A percentile compares a stretch with the other conserved stretches of the same genome.
Conservation (phyloP, 2,113 vertebrate species). For the Noctilio leporinus region DNA sequence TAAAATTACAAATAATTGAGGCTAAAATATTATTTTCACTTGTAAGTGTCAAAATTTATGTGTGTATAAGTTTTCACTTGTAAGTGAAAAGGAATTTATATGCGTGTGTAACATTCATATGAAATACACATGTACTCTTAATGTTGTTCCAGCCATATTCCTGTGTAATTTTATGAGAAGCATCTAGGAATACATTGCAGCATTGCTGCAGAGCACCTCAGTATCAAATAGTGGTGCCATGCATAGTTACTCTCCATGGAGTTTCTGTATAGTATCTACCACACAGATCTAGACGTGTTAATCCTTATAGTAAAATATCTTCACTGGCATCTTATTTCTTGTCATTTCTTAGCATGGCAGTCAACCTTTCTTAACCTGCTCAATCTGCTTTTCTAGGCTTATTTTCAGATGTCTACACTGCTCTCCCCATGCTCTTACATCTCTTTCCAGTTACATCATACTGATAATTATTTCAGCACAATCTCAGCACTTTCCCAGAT, state of each 20-base stretch:
- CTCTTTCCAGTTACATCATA: not conserved
- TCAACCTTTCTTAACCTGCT: not conserved
- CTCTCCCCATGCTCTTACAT: not conserved
- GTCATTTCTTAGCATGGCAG: not conserved
- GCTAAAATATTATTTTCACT: not conserved
- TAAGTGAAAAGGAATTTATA: not conserved
- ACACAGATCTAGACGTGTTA: not conserved
- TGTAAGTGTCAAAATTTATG: not conserved
- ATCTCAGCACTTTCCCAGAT: not conserved
- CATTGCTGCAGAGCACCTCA: not conserved
- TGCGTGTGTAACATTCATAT: not conserved
- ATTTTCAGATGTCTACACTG: not conserved
- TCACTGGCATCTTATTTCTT: not conserved
- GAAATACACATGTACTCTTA: not conserved
- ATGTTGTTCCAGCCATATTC: not conserved
- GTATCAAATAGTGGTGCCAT: not conserved
- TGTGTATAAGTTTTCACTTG: not conserved
- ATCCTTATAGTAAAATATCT: not conserved
- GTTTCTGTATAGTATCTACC: not conserved
- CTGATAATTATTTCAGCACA: not conserved
- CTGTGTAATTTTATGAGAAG: not conserved
- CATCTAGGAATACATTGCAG: not conserved
- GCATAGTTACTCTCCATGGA: not conserved
- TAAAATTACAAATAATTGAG: not conserved
- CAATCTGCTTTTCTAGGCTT: not conserved